Conservation (phyloP, 2,113 vertebrate genomes). For the Dipodomys merriami region DNA sequence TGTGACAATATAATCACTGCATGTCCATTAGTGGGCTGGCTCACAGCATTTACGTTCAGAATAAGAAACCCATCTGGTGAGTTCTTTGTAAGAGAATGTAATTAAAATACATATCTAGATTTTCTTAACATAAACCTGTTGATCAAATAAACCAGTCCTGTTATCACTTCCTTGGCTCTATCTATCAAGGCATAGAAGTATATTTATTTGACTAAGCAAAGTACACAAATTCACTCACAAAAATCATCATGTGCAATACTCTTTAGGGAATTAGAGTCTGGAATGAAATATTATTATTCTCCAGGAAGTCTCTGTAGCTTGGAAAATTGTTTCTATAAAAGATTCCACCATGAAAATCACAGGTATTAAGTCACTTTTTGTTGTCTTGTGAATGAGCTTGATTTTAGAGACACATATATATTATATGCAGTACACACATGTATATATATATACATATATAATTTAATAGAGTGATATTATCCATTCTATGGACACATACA, state of each 20-base stretch:
- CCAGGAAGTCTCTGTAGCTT: neutral
- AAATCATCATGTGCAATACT: conserved; percentile 35
- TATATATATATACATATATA: neutral
- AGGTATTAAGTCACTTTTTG: conserved; percentile 13
- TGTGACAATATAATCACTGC: neutral
- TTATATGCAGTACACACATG: neutral
- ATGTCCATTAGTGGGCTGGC: neutral
- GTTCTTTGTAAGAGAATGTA: conserved; percentile 29
- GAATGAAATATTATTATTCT: conserved; percentile 23
- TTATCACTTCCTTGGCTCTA: conserved; percentile 62
- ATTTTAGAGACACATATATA: neutral
- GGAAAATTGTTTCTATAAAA: conserved; percentile 39
- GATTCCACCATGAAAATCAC: neutral
- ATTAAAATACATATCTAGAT: conserved; percentile 67
- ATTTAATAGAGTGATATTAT: too few relatives aligned
- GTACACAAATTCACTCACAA: conserved; percentile 36
- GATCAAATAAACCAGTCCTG: conserved; percentile 57
- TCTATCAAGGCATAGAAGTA: conserved; percentile 67
- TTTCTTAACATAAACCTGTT: conserved; percentile 67
- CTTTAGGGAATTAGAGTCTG: conserved; percentile 43
- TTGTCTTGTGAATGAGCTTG: neutral
- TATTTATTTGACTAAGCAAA: conserved; percentile 66
- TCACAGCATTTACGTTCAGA: neutral
- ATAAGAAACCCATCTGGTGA: neutral
- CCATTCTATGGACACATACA: too few relatives aligned